Evolutionary conservation across 2,797 vertebrate genomes (phyloP).

Genomic region (Capromys pilorides): DNA sequence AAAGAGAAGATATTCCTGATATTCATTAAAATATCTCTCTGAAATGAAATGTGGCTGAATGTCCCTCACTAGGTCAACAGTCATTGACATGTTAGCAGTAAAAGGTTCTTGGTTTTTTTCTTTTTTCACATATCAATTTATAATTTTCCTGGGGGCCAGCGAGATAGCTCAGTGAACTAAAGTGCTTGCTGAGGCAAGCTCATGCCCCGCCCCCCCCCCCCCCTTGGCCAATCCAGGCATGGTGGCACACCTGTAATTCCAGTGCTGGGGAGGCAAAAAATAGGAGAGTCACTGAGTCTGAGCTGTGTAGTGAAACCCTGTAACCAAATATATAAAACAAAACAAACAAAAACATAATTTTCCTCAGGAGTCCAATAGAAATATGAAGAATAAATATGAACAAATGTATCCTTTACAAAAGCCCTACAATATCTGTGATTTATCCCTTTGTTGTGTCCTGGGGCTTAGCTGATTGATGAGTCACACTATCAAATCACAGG

Average conservation of each 20-base stretch:
- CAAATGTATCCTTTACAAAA: background rate
- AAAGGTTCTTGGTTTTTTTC: background rate
- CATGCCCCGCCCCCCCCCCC: too few relatives aligned
- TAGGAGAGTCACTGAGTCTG: too few relatives aligned
- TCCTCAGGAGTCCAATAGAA: constrained; percentile 28
- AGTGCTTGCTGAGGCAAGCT: too few relatives aligned
- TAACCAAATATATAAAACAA: too few relatives aligned
- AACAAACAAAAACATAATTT: too few relatives aligned
- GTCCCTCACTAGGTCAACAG: background rate
- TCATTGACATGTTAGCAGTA: background rate
- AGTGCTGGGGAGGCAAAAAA: too few relatives aligned
- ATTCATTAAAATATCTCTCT: background rate
- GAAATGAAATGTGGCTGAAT: background rate
- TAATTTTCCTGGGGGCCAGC: background rate
- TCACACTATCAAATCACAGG: constrained; percentile 73
- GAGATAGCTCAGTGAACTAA: too few relatives aligned
- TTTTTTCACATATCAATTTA: background rate
- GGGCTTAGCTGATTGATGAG: background rate
- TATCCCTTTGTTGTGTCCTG: background rate
- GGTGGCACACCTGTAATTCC: too few relatives aligned
- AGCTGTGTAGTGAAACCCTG: too few relatives aligned
- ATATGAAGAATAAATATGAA: constrained; percentile 29
- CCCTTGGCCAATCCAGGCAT: too few relatives aligned
- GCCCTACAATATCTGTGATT: background rate
- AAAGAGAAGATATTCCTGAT: background rate